A percentile compares a stretch with the other conserved stretches of the same genome.
These are phyloP conservation scores for Agrotis clavis DNA, from an alignment of 2,888 invertebrate genomes.

Conservation along the genomic window DNA sequence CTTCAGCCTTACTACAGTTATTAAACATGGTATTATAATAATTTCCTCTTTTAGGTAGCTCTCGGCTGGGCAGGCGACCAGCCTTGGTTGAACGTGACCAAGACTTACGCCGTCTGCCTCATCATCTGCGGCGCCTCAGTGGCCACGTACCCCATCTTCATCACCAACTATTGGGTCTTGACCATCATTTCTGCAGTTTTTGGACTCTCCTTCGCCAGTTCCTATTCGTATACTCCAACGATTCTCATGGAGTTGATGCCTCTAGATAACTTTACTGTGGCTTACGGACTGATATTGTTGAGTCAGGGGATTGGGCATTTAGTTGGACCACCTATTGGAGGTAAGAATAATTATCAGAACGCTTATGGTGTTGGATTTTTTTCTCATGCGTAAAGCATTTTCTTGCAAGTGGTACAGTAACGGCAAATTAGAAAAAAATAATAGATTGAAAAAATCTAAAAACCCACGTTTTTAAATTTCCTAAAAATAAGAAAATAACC, in stretches of 20 bases:
- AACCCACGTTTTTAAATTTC: no score
- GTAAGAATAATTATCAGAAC: slow-evolving; percentile 79
- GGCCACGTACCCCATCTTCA: slow-evolving; percentile 91
- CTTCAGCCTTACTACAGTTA: no score
- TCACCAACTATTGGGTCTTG: slow-evolving; percentile 87
- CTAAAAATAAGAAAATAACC: no score
- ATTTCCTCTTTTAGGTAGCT: slow-evolving; percentile 89
- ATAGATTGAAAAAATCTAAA: no score
- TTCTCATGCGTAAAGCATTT: no score
- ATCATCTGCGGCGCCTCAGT: slow-evolving; percentile 92
- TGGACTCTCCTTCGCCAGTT: slow-evolving; percentile 97
- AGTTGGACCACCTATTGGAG: slow-evolving; percentile 97
- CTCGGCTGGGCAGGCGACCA: slow-evolving; percentile 97
- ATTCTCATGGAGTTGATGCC: slow-evolving; percentile 97
- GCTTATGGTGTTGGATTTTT: no score
- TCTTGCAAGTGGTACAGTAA: no score
- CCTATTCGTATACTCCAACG: slow-evolving; percentile 97
- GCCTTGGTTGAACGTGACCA: slow-evolving; percentile 95
- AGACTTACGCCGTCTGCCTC: slow-evolving; percentile 95
- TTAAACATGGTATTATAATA: no score
- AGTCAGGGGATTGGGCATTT: slow-evolving; percentile 98
- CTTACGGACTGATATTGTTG: slow-evolving; percentile 96
- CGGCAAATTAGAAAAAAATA: no score
- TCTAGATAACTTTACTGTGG: slow-evolving; percentile 97
- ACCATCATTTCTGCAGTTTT: slow-evolving; percentile 92